These are phyloP conservation scores for Coregonus clupeaformis DNA, from an alignment of 2,113 vertebrate species.

Conservation along the genomic window DNA sequence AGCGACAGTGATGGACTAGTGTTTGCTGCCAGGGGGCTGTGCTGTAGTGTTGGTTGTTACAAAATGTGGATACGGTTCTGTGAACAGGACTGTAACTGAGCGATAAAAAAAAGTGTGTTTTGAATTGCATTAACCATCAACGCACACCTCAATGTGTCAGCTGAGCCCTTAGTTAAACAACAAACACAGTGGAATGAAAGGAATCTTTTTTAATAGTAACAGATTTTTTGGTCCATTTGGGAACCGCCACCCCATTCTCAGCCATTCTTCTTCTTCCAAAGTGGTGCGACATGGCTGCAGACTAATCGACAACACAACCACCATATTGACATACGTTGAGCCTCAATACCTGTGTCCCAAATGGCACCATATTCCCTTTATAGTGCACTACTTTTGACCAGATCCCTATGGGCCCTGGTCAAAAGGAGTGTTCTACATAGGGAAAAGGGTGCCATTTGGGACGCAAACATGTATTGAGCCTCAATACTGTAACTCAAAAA, in stretches of 20 bases:
- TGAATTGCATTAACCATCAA: neutral
- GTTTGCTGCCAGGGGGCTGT: neutral
- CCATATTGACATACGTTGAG: neutral
- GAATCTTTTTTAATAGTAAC: no score
- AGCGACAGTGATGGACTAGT: no score
- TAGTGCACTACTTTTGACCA: no score
- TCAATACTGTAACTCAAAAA: constrained; percentile 48
- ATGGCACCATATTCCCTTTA: no score
- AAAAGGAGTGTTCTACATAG: neutral
- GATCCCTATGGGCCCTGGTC: no score
- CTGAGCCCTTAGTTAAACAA: neutral
- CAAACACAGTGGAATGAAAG: neutral
- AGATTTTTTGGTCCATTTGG: neutral
- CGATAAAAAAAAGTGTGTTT: neutral
- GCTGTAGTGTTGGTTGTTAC: neutral
- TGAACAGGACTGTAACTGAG: neutral
- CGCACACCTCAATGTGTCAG: neutral
- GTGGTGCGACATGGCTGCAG: neutral
- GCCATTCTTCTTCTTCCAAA: neutral
- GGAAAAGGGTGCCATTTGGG: neutral
- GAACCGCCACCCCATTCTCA: neutral
- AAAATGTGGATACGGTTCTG: neutral
- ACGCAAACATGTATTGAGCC: neutral
- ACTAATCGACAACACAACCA: neutral
- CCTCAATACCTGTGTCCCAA: no score